These are phyloP conservation scores for Emydura subglobosa DNA, from an alignment of 2,113 vertebrate genomes.

Conservation along the genomic window DNA sequence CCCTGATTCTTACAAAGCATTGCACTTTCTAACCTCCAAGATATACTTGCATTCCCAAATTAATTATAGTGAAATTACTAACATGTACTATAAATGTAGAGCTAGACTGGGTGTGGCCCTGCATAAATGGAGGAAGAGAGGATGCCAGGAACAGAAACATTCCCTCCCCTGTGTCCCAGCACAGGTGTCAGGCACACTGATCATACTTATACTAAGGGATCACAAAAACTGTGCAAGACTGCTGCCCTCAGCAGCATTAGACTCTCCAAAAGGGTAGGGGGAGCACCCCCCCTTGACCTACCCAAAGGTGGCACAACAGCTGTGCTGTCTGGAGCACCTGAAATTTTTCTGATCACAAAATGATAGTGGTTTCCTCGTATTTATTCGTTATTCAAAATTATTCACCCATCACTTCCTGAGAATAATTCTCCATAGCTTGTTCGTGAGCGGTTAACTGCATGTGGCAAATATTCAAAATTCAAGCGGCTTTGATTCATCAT, in stretches of 20 bases:
- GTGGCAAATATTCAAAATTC: background rate
- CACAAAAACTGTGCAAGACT: background rate
- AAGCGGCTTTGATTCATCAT: background rate
- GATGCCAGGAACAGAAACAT: accelerated
- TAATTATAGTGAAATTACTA: background rate
- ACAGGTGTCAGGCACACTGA: accelerated
- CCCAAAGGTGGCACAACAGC: background rate
- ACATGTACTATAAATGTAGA: accelerated
- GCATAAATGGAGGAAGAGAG: background rate
- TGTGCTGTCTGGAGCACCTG: background rate
- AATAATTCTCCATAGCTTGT: background rate
- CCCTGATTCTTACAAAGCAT: accelerated
- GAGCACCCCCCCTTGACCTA: background rate
- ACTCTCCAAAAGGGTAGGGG: background rate
- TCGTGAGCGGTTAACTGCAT: accelerated
- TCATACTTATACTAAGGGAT: accelerated
- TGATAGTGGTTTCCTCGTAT: background rate
- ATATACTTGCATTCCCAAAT: background rate
- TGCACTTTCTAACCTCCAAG: background rate
- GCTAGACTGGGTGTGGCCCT: accelerated
- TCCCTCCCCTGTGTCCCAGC: background rate
- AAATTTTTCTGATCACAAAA: background rate
- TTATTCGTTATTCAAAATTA: background rate
- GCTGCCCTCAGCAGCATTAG: background rate
- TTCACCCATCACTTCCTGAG: background rate